These are phyloP conservation scores for Nemotelus pantherinus DNA, from an alignment of 2,888 invertebrate species.

Conservation along the genomic window DNA sequence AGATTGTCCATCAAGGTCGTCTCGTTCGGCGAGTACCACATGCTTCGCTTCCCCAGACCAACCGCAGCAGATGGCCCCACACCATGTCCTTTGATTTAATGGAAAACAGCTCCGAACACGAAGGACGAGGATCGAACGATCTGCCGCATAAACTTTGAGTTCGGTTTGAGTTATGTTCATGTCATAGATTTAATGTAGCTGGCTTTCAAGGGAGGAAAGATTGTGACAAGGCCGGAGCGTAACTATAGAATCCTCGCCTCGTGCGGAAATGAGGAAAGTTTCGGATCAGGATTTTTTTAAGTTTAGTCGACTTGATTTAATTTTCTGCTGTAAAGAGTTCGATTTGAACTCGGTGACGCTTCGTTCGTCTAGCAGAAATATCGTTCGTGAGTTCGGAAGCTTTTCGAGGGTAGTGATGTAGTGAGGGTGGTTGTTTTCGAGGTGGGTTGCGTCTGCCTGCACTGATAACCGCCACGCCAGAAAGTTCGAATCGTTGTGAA, in stretches of 20 bases:
- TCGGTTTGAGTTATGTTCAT: neutral
- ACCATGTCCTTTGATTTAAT: neutral
- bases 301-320: slow-evolving; percentile 39
- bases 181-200: neutral
- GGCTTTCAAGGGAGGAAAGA: neutral
- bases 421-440: neutral
- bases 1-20: slow-evolving; percentile 45
- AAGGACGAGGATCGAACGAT: slow-evolving; percentile 21
- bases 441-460: neutral
- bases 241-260: slow-evolving; percentile 24
- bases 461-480: slow-evolving; percentile 2
- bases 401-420: neutral
- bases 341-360: neutral
- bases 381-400: neutral
- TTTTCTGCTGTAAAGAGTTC: slow-evolving; percentile 31
- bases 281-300: slow-evolving; percentile 35
- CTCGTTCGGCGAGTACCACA: slow-evolving; percentile 29
- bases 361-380: neutral
- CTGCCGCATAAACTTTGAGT: slow-evolving; percentile 8
- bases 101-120: slow-evolving; percentile 7
- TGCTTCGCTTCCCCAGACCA: slow-evolving; percentile 23
- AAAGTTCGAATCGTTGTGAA: neutral
- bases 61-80: no score
- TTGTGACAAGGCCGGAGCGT: neutral
- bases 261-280: slow-evolving; percentile 42